Base-by-base conservation (phyloP, 2,888 invertebrate genomes). In the Heliconius charithonia region DNA sequence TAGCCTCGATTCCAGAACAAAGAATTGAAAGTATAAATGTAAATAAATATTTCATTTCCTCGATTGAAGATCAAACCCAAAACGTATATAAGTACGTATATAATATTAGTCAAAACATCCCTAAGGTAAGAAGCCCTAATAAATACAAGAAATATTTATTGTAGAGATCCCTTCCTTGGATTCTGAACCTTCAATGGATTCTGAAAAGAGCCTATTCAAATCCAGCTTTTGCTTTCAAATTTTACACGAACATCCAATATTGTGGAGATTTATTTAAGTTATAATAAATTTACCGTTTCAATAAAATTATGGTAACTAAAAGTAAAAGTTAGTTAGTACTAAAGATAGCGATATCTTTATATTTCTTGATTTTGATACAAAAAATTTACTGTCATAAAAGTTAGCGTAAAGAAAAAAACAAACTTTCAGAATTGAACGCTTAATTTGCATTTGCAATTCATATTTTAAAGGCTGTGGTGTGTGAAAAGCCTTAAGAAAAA, bases 371-470 rank as follows among this genome's bases (percentile, higher is more conserved):
- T 51, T 67, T 70, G 51, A 29, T 70, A 27, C 13, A 70, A 41
- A 16, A 70, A 45, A 19, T 10, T 45, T 27, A 51, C 45, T 45
- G 27, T 70, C 3, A 70, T 70, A 70, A 70, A 70, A 70, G 51
- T 70, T 70, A 51, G 16, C 45, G 19, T 27, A 27, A 70, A 25
- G 45, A 51, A 51, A 51, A n/a, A 29, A 70, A 51, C 19, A 29
- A 70, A 70, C 29, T 29, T 51, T 51, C 4, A 70, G 22, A 29
- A 22, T 4, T 70, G 9, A 29, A 70, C 22, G 27, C 27, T 70
- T 70, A 27, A 70, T 51, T 70, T 70, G 29, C 51, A 70, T 70
- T 70, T 69, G 19, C 45, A 69, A 45, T 69, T 51, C 16, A 70
- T 22, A 70, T 70, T 70, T 45, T 10, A 37, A 6, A 67, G 37